phyloP scores from a whole-genome alignment of 2,797 vertebrate genomes.

The Galagoides demidoff region DNA sequence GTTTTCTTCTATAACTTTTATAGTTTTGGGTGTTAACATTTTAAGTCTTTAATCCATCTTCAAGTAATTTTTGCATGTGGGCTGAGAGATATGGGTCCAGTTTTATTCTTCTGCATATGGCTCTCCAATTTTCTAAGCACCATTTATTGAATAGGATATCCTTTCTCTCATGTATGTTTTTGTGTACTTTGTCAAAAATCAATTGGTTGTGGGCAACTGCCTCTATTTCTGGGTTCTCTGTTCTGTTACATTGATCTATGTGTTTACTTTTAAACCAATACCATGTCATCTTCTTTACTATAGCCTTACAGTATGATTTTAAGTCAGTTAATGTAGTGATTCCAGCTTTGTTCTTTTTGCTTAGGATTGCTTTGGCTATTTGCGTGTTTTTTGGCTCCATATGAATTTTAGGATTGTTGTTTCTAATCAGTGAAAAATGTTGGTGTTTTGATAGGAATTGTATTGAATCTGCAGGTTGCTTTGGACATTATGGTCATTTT shows the following conservation, averaged over 20 bases:
- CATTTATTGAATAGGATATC: not conserved
- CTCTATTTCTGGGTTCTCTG: not conserved
- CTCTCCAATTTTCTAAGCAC: not conserved
- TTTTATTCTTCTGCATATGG: not conserved
- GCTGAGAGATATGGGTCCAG: not conserved
- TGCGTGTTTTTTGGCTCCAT: not conserved
- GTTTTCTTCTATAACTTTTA: not conserved
- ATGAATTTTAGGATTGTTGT: not conserved
- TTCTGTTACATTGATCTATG: not conserved
- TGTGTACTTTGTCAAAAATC: not conserved
- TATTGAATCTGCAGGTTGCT: too few relatives aligned
- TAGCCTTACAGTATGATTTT: not conserved
- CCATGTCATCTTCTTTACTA: not conserved
- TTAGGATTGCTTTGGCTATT: not conserved
- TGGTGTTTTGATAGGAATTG: not conserved
- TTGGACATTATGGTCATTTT: too few relatives aligned
- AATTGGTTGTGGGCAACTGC: not conserved
- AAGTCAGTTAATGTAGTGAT: not conserved
- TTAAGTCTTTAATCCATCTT: not conserved
- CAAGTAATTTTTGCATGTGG: not conserved
- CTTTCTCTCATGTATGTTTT: not conserved
- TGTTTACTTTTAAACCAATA: not conserved
- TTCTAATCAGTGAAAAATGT: not conserved
- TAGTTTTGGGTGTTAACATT: not conserved
- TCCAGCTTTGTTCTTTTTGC: not conserved